Conservation (phyloP, 2,888 invertebrate species). For the Electrophaes corylata region DNA sequence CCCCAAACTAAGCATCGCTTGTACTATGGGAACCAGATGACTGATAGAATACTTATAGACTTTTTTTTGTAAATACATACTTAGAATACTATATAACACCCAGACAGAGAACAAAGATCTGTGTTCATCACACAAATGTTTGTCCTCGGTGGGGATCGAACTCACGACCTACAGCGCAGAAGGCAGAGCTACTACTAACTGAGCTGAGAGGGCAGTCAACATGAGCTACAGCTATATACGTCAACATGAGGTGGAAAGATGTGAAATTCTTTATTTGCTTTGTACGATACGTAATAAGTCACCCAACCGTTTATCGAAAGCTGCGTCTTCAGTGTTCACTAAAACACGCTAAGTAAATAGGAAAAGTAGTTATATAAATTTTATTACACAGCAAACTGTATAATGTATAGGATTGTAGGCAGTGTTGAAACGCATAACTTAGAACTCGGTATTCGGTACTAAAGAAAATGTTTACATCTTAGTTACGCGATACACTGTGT, state of each 20-base stretch:
- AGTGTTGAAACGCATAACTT: neutral
- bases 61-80: no score
- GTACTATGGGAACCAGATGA: no score
- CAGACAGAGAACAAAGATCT: no score
- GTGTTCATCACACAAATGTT: no score
- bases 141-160: no score
- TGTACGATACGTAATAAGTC: neutral
- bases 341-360: constrained; percentile 34
- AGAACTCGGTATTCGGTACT: neutral
- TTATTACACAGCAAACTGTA: neutral
- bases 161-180: no score
- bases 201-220: no score
- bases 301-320: constrained; percentile 1
- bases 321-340: constrained; percentile 10
- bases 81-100: no score
- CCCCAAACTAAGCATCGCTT: no score
- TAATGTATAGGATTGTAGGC: neutral
- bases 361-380: constrained; percentile 21
- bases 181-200: no score
- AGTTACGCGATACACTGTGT: neutral
- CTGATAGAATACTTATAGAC: no score
- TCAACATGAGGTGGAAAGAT: neutral
- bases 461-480: neutral
- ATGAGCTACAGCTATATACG: no score
- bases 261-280: neutral